Conservation (phyloP, 2,797 vertebrate genomes). For the Knipowitschia caucasica region DNA sequence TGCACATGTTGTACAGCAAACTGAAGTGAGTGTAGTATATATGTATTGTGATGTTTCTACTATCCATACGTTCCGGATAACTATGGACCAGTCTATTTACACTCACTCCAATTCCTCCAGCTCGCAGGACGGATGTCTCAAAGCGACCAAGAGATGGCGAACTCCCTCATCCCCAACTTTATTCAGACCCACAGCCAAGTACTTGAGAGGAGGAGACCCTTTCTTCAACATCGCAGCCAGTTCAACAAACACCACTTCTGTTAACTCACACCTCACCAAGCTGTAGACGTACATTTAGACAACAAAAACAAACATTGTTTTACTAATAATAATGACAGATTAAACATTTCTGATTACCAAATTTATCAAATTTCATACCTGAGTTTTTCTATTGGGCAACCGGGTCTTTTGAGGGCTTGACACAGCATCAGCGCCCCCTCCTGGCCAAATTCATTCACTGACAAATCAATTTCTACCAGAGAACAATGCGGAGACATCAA, state of each 20-base stretch:
- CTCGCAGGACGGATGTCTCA: conserved; percentile 73
- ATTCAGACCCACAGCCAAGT: conserved; percentile 79
- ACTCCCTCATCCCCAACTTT: conserved; percentile 70
- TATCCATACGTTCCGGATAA: too few relatives aligned
- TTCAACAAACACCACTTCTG: conserved; percentile 60
- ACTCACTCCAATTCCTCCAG: conserved; percentile 84
- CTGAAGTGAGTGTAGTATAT: too few relatives aligned
- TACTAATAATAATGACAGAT: conserved; percentile 14
- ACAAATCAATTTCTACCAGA: conserved; percentile 80
- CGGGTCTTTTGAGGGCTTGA: conserved; percentile 66
- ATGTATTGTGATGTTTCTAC: too few relatives aligned
- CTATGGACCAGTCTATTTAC: too few relatives aligned
- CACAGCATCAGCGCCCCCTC: conserved; percentile 75
- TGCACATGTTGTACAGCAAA: too few relatives aligned
- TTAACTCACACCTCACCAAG: conserved; percentile 76
- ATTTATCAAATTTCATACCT: conserved; percentile 29
- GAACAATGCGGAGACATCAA: conserved; percentile 67
- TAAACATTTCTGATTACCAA: neutral
- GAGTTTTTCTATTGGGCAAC: conserved; percentile 71
- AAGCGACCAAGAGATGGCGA: conserved; percentile 73
- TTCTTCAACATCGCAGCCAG: conserved; percentile 68
- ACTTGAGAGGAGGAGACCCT: conserved; percentile 67
- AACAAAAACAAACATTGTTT: too few relatives aligned
- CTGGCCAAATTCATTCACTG: conserved; percentile 78
- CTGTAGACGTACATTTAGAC: conserved; percentile 50